These are phyloP conservation scores for Kryptopterus vitreolus DNA, from an alignment of 2,797 vertebrate genomes.

Conservation along the genomic window DNA sequence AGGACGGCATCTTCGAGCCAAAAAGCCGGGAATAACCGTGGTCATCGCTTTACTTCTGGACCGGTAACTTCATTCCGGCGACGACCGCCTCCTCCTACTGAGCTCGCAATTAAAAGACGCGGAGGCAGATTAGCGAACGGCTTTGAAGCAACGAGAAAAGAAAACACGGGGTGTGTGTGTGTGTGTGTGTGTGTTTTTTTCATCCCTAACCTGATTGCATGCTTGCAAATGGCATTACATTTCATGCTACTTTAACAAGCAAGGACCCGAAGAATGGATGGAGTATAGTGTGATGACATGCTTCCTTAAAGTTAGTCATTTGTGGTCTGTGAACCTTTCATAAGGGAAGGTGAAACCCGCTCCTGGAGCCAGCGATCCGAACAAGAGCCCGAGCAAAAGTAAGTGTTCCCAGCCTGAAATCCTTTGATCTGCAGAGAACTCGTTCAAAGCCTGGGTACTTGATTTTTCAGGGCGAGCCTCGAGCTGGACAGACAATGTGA, in stretches of 20 bases:
- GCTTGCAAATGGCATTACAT: slow-evolving; percentile 81
- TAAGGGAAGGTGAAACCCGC: slow-evolving; percentile 29
- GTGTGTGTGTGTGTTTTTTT: slow-evolving; percentile 55
- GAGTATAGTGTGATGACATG: slow-evolving; percentile 72
- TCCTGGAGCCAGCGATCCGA: neutral
- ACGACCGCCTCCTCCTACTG: slow-evolving; percentile 73
- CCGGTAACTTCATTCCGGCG: slow-evolving; percentile 83
- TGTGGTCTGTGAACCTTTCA: slow-evolving; percentile 40
- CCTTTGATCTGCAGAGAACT: neutral
- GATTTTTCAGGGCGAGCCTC: neutral
- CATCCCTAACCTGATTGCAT: slow-evolving; percentile 47
- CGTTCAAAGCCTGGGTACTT: neutral
- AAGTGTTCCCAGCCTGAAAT: neutral
- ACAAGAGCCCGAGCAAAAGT: neutral
- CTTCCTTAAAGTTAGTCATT: slow-evolving; percentile 75
- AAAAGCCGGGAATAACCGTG: slow-evolving; percentile 83
- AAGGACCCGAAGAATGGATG: slow-evolving; percentile 65
- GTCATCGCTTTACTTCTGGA: slow-evolving; percentile 87
- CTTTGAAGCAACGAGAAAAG: slow-evolving; percentile 75
- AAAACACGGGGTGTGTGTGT: slow-evolving; percentile 61
- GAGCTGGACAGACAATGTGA: neutral
- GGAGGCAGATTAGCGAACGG: slow-evolving; percentile 79
- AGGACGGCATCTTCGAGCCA: slow-evolving; percentile 74
- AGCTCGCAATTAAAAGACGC: slow-evolving; percentile 81
- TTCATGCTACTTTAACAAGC: slow-evolving; percentile 81